Evolutionary conservation across 2,888 invertebrate genomes (phyloP).

Genomic region (Muscina levida): DNA sequence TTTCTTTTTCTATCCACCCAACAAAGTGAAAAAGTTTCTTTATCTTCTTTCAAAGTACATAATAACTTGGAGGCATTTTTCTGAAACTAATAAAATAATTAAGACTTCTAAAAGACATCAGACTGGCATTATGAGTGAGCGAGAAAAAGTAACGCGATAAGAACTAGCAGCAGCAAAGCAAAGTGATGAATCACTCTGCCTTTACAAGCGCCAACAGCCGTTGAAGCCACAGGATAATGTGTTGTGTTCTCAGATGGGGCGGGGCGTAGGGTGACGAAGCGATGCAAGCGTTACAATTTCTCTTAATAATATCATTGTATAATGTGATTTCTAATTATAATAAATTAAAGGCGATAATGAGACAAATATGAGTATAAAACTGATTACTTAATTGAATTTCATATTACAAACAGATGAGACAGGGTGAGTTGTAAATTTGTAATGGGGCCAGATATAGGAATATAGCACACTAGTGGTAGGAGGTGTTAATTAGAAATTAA

Average conservation of each 20-base stretch:
- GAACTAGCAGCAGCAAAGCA: too few relatives aligned
- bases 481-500: too few relatives aligned
- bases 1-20: constrained; percentile 21
- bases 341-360: constrained; percentile 20
- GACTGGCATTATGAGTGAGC: not conserved
- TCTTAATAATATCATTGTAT: not conserved
- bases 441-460: too few relatives aligned
- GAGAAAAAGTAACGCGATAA: not conserved
- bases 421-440: too few relatives aligned
- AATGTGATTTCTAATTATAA: constrained; percentile 36
- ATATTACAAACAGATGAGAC: not conserved
- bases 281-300: not conserved
- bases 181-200: too few relatives aligned
- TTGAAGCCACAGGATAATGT: too few relatives aligned
- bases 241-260: too few relatives aligned
- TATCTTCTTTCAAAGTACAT: constrained; percentile 30
- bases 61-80: constrained; percentile 52
- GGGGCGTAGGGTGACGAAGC: too few relatives aligned
- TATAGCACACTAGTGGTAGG: too few relatives aligned
- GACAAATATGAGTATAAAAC: not conserved
- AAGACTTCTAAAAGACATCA: constrained; percentile 33
- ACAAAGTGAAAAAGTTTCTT: constrained; percentile 31
- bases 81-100: constrained; percentile 52
- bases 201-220: too few relatives aligned
- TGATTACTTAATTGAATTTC: constrained; percentile 29